Percentiles rank a stretch among this genome's conserved stretches.
phyloP scores from a whole-genome alignment of 2,113 vertebrate genomes.

The Hyla sarda region DNA sequence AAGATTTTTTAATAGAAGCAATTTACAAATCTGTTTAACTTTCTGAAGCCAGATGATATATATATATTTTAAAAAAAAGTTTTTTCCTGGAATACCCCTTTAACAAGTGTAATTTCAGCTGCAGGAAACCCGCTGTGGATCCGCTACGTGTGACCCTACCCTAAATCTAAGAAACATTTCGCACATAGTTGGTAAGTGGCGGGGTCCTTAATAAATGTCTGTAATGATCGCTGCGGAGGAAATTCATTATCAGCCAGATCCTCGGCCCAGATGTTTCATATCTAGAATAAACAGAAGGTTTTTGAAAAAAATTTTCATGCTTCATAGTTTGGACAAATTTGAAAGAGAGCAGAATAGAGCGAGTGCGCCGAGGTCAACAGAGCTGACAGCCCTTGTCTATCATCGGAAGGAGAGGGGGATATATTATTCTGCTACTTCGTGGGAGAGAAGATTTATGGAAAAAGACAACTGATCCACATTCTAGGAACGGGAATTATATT shows the following conservation, averaged over 20 bases:
- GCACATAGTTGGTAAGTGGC: not conserved
- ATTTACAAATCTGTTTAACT: no score
- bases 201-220: not conserved
- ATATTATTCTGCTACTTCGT: not conserved
- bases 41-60: no score
- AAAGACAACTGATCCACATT: not conserved
- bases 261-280: not conserved
- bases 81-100: no score
- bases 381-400: not conserved
- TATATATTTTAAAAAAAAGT: no score
- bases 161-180: not conserved
- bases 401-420: not conserved
- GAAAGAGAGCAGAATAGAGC: slow-evolving; percentile 6
- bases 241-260: not conserved
- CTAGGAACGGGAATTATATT: not conserved
- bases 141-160: no score
- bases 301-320: not conserved
- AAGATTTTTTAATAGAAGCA: no score
- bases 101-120: no score
- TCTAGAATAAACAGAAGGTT: not conserved
- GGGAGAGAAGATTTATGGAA: not conserved
- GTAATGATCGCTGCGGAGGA: not conserved
- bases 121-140: no score
- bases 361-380: not conserved
- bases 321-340: not conserved